Evolutionary conservation across 2,888 invertebrate genomes (phyloP).

Genomic region (Myopa tessellatipennis): DNA sequence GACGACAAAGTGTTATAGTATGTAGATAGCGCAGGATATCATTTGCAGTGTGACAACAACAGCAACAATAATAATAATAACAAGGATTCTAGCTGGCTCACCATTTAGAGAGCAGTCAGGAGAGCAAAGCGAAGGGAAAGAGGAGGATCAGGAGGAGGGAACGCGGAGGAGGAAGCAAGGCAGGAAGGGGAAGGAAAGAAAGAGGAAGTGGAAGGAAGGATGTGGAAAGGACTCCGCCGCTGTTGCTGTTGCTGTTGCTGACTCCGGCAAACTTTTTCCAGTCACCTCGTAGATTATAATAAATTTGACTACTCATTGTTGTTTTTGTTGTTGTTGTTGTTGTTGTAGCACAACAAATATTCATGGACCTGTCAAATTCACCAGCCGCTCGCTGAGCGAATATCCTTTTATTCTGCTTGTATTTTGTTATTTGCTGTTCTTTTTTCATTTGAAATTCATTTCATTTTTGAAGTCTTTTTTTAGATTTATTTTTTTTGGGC

Average conservation of each 20-base stretch:
- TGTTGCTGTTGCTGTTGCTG: conserved; percentile 7
- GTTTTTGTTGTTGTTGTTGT: neutral
- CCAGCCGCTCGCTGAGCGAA: neutral
- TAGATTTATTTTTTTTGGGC: neutral
- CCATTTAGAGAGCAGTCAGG: neutral
- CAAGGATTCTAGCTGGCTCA: neutral
- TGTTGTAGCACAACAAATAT: conserved; percentile 14
- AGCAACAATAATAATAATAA: conserved; percentile 1
- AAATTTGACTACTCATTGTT: conserved; percentile 26
- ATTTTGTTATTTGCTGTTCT: neutral
- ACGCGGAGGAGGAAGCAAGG: neutral
- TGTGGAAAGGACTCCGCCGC: neutral
- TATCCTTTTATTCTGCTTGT: conserved; percentile 10
- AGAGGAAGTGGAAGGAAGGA: neutral
- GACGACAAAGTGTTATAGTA: neutral
- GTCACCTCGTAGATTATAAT: conserved; percentile 36
- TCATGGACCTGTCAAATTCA: conserved; percentile 30
- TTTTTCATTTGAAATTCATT: neutral
- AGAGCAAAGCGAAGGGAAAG: neutral
- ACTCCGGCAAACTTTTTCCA: conserved; percentile 24
- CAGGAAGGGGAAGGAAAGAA: neutral
- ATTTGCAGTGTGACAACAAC: conserved; percentile 27
- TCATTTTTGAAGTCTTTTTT: neutral
- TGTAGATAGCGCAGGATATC: conserved; percentile 33
- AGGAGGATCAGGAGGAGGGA: neutral